Evolutionary conservation across 2,113 vertebrate genomes (phyloP).

Genomic region (Entomyzon cyanotis): DNA sequence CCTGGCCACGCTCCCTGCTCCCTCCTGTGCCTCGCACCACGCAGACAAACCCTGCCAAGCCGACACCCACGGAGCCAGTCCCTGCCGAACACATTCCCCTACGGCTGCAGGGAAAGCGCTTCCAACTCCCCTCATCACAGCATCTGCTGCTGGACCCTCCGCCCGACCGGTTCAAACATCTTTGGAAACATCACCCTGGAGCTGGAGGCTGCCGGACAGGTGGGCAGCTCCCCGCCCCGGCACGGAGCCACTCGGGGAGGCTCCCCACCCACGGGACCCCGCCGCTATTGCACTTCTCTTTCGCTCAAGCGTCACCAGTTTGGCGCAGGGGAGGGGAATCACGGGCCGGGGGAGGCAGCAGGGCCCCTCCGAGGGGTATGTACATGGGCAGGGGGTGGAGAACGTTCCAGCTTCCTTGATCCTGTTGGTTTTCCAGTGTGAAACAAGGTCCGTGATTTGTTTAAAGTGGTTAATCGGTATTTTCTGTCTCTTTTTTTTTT

Average conservation of each 20-base stretch:
- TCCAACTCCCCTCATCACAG: background rate
- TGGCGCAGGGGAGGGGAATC: background rate
- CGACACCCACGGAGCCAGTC: fast-evolving
- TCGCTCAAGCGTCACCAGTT: conserved; percentile 17
- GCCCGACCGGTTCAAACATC: background rate
- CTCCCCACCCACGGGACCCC: background rate
- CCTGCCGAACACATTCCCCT: fast-evolving
- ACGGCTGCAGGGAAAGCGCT: fast-evolving
- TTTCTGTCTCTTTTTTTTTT: background rate
- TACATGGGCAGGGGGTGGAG: background rate
- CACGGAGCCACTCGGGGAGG: background rate
- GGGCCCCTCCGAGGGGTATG: background rate
- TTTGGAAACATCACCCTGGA: background rate
- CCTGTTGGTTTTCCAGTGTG: conserved; percentile 55
- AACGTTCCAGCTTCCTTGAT: background rate
- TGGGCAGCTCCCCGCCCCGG: background rate
- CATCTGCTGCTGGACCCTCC: background rate
- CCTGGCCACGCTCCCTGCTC: background rate
- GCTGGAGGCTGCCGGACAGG: background rate
- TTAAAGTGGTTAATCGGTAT: conserved; percentile 60
- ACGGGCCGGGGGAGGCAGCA: background rate
- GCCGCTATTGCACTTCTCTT: conserved; percentile 68
- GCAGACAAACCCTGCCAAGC: background rate
- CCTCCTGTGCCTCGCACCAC: fast-evolving
- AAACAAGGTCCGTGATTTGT: conserved; percentile 52